Percentiles rank a stretch among this genome's conserved stretches.
Conservation (phyloP, 1,140 invertebrate species). For the Elysia chlorotica region DNA sequence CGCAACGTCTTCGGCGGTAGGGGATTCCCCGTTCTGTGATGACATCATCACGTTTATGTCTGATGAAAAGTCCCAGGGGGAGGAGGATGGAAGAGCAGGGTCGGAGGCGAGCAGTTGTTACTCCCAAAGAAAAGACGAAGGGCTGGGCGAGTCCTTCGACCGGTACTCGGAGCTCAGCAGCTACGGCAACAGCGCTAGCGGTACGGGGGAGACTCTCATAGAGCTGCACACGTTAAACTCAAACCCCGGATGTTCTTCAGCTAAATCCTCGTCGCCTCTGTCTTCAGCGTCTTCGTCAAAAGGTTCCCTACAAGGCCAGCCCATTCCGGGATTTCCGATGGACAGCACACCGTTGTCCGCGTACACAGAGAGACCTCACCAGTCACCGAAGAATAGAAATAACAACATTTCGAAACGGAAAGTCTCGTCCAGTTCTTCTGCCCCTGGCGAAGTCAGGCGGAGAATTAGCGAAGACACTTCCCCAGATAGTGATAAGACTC, state of each 20-base stretch:
- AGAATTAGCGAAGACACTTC: neutral
- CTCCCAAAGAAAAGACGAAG: constrained; percentile 29
- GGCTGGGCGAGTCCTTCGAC: constrained; percentile 36
- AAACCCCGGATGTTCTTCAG: too few relatives aligned
- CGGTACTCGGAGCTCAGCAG: constrained; percentile 31
- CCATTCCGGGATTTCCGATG: too few relatives aligned
- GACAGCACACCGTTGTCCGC: too few relatives aligned
- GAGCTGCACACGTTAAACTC: constrained; percentile 14
- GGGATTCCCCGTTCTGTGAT: too few relatives aligned
- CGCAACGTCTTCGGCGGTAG: neutral
- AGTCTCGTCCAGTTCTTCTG: too few relatives aligned
- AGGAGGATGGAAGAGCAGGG: too few relatives aligned
- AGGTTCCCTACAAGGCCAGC: neutral
- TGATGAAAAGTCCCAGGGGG: too few relatives aligned
- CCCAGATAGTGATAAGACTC: neutral
- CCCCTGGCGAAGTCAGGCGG: neutral
- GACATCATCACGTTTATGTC: neutral
- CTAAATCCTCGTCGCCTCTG: neutral
- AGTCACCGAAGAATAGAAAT: neutral
- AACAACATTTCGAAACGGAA: too few relatives aligned
- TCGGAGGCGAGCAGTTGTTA: constrained; percentile 2
- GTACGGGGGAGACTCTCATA: constrained; percentile 12
- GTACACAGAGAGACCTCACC: too few relatives aligned
- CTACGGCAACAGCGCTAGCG: neutral
- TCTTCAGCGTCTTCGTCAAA: neutral